phyloP scores from a whole-genome alignment of 2,113 vertebrate genomes.

The Rhombomys opimus region DNA sequence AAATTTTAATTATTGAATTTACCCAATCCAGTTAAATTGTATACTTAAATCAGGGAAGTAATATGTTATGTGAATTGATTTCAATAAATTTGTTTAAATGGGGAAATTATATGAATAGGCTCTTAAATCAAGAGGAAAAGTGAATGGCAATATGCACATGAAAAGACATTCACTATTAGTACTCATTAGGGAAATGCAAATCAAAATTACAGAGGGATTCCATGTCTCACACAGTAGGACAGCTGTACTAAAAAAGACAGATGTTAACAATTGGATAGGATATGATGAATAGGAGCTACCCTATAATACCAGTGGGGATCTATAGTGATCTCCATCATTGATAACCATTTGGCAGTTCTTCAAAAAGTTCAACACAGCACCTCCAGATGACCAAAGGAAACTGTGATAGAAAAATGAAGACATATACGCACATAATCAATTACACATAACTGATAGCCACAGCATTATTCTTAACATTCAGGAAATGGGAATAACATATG shows the following conservation, averaged over 20 bases:
- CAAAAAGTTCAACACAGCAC: background rate
- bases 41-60: background rate
- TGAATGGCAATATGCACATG: background rate
- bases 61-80: background rate
- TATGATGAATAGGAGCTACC: background rate
- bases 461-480: background rate
- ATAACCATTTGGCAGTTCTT: background rate
- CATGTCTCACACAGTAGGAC: background rate
- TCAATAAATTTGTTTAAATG: conserved; percentile 42
- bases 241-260: background rate
- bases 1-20: conserved; percentile 8
- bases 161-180: background rate
- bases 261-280: background rate
- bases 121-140: background rate
- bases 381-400: background rate
- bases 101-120: background rate
- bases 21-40: background rate
- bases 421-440: background rate
- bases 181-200: conserved; percentile 17
- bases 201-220: background rate
- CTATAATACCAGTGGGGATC: background rate
- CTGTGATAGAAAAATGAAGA: background rate
- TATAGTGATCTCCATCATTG: background rate
- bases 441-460: background rate
- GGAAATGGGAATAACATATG: background rate